A percentile compares a stretch with the other conserved stretches of the same genome.
phyloP scores from a whole-genome alignment of 2,113 vertebrate species.

The Anthoscopus minutus region DNA sequence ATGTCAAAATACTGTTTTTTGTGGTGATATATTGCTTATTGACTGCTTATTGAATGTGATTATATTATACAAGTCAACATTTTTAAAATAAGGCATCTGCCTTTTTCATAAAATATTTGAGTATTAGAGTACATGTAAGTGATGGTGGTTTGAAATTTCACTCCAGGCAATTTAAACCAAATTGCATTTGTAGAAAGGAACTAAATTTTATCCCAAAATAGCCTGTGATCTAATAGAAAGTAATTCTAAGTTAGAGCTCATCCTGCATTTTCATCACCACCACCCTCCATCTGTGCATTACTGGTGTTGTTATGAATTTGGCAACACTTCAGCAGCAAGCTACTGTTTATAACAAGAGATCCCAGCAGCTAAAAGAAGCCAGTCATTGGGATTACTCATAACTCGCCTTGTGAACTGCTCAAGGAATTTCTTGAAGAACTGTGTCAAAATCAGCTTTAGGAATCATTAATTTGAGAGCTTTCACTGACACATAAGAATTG shows the following conservation, averaged over 20 bases:
- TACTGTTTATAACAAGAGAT: constrained; percentile 59
- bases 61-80: not conserved
- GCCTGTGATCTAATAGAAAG: constrained; percentile 17
- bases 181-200: not conserved
- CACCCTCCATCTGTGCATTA: constrained; percentile 30
- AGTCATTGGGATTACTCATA: not conserved
- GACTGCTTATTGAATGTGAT: not conserved
- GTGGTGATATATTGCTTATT: not conserved
- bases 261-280: not conserved
- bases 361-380: constrained; percentile 27
- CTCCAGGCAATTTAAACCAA: not conserved
- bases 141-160: not conserved
- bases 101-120: not conserved
- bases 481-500: not conserved
- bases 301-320: constrained; percentile 41
- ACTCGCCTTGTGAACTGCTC: constrained; percentile 15
- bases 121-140: not conserved
- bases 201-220: not conserved
- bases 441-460: not conserved
- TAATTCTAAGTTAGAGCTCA: constrained; percentile 17
- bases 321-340: not conserved
- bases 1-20: not conserved
- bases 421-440: not conserved
- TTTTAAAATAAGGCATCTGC: not conserved
- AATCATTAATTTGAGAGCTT: not conserved